phyloP scores from a whole-genome alignment of 1,140 invertebrate genomes.

The Ganaspis sp. region DNA sequence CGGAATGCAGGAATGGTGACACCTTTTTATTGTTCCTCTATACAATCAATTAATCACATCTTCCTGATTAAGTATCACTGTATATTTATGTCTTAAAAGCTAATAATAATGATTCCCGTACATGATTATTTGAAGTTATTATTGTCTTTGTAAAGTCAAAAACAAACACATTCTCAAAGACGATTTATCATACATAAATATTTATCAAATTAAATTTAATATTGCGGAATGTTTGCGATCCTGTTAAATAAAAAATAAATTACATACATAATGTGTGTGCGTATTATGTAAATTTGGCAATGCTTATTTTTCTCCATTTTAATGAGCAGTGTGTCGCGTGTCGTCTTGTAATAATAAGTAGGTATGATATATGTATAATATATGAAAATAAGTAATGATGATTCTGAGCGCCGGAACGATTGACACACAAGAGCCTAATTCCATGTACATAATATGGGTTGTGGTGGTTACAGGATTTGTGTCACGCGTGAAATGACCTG shows the following conservation, averaged over 20 bases:
- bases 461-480: background rate
- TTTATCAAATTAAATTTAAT: no score
- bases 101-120: no score
- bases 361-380: background rate
- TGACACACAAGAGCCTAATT: background rate
- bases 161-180: no score
- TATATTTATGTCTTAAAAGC: background rate
- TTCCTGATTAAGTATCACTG: background rate
- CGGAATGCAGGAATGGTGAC: background rate
- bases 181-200: no score
- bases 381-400: background rate
- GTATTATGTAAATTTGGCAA: background rate
- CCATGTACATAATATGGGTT: background rate
- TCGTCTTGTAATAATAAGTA: background rate
- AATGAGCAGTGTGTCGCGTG: background rate
- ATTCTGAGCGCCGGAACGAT: background rate
- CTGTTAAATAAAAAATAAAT: no score
- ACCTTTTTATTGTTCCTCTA: background rate
- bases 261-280: no score
- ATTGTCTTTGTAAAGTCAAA: no score
- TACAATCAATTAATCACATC: background rate
- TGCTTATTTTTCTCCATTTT: background rate
- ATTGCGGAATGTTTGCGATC: no score
- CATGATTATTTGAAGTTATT: no score
- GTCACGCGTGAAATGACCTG: conserved; percentile 12